phyloP scores from a whole-genome alignment of 2,888 invertebrate species.

The Stictocephala bisonia region DNA sequence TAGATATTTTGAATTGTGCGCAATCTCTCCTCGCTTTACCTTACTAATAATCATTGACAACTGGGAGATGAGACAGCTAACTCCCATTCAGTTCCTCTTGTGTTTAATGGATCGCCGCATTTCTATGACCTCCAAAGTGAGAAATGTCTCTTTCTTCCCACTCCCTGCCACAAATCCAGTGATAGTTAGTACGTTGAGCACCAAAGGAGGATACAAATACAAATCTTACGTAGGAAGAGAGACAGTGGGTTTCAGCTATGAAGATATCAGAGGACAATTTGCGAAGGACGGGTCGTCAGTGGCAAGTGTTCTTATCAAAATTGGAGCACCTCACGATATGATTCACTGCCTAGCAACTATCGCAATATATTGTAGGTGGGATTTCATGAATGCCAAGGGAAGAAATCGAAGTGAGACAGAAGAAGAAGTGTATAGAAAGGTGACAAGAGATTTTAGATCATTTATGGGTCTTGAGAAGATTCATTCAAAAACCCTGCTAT shows the following conservation, averaged over 20 bases:
- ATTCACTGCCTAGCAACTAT: background rate
- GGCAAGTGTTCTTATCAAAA: background rate
- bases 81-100: background rate
- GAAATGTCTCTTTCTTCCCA: background rate
- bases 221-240: background rate
- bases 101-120: background rate
- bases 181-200: background rate
- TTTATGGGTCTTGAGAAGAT: too few relatives aligned
- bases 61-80: background rate
- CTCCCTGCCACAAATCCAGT: background rate
- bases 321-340: background rate
- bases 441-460: too few relatives aligned
- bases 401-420: background rate
- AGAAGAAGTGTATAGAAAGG: background rate
- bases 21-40: too few relatives aligned
- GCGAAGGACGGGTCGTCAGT: background rate
- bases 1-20: too few relatives aligned
- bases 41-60: background rate
- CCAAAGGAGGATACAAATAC: background rate
- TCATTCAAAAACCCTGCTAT: too few relatives aligned
- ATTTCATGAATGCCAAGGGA: background rate
- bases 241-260: background rate
- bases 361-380: background rate
- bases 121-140: background rate
- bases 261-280: background rate